Percentiles rank a stretch among this genome's conserved stretches.
Evolutionary conservation across 2,113 vertebrate genomes (phyloP).

Genomic region (Hypanus sabinus): DNA sequence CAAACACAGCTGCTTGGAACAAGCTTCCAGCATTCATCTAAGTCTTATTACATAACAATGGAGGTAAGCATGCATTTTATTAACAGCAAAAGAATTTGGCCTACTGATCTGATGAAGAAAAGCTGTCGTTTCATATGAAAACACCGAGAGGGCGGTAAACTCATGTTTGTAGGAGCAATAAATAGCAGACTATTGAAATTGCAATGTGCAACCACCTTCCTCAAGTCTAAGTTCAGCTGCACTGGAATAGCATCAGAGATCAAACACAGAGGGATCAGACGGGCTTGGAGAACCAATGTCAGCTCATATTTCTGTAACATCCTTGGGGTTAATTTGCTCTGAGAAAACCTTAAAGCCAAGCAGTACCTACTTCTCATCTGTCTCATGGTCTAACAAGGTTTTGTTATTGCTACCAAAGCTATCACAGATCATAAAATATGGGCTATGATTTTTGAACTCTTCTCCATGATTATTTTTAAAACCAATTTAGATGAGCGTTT

Average conservation of each 20-base stretch:
- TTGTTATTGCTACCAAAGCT: neutral
- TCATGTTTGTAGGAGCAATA: too few relatives aligned
- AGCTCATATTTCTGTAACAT: neutral
- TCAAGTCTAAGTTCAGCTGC: too few relatives aligned
- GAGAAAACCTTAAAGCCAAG: neutral
- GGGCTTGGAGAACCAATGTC: too few relatives aligned
- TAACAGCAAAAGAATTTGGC: neutral
- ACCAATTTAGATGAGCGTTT: neutral
- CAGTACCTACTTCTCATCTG: neutral
- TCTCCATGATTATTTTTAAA: neutral
- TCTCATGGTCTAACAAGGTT: neutral
- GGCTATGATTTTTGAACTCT: neutral
- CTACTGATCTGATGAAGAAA: neutral
- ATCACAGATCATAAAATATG: neutral
- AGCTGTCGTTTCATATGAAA: too few relatives aligned
- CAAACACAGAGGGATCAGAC: too few relatives aligned
- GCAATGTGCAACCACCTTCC: too few relatives aligned
- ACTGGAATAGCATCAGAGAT: too few relatives aligned
- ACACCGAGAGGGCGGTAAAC: too few relatives aligned
- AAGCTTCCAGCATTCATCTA: too few relatives aligned
- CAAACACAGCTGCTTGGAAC: too few relatives aligned
- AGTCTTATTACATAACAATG: too few relatives aligned
- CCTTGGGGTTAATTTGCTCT: neutral
- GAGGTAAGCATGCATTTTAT: neutral
- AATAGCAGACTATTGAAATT: too few relatives aligned